Evolutionary conservation across 2,888 invertebrate genomes (phyloP), one percentile per base, ranked within the genome.

Genomic region (Melipona beecheii): DNA sequence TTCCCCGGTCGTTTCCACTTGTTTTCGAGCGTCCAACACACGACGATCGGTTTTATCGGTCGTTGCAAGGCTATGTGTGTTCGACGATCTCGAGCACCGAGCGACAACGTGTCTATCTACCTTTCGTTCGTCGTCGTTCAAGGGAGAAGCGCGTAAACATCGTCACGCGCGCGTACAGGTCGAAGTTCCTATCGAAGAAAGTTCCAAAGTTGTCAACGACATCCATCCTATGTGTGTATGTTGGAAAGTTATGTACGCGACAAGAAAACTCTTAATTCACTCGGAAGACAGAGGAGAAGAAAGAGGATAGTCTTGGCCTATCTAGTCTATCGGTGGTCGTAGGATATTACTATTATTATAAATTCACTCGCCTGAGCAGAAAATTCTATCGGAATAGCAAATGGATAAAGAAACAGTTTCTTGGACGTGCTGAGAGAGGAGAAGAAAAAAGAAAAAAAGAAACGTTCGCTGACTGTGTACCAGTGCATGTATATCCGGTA

Each of bases 1-100:
- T 88, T 88, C 86, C 43, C 82, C 81, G 81, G 62, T 77, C 72
- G 83, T 79, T 86, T 82, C 86, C 87, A 86, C 86, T 85, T 81
- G 82, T 88, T 83, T 84, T 82, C 81, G 79, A 78, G 75, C 71
- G 71, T 43, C 79, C 72, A 65, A 75, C 43, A 36, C 9, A 43
- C 43, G 66, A 72, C 87, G 81, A 79, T 31, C 81, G 79, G 75
- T 78, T 81, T 76, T 84, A 72, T 83, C 83, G 78, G 70, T 76
- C 66, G 50, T 82, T 80, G 80, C 71, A 4, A 80, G 79, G 73
- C 72, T 66, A 78, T 65, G 78, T 54, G 36, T 36, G 31, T 54
- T 21, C 19, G 69, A 64, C 54, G 58, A 58, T 9, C 0, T 27
- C 62, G 31, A 62, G 36, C 73, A 69, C 27, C 77, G 60, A 31